Evolutionary conservation across 2,888 invertebrate genomes (phyloP), one percentile per base, ranked within the genome.

Genomic region (Heterodera filipjevi): DNA sequence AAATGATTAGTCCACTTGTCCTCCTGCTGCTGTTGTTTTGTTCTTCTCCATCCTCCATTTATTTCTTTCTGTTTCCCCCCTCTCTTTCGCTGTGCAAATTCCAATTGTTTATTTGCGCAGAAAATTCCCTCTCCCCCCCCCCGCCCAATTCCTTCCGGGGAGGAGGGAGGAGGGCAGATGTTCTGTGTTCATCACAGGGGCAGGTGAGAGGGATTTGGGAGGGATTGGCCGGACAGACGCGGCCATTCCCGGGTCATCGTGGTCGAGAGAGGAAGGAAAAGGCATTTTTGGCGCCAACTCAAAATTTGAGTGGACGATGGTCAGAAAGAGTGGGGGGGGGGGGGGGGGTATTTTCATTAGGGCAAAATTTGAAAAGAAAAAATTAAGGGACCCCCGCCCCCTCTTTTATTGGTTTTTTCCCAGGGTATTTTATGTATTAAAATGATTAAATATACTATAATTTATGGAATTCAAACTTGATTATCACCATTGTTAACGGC

Each of bases 71-170:
- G 27, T 35, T 73, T 44, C 16, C 30, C n/a, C n/a, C n/a, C n/a
- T n/a, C n/a, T n/a, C 30, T 16, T n/a, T 30, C 46, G 10, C 71
- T 27, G 27, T 33, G 27, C 71, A 71, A 71, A 71, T 71, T 59
- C 33, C 59, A 73, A 75, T 75, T 75, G 75, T 75, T 75, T 75
- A 75, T 75, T 75, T 75, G 75, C 75, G 75, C 75, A 75, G 75
- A 75, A 75, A 53, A 75, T 75, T 75, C 59, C 49, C 75, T 74
- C 74, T 35, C 44, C 35, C n/a, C 30, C n/a, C n/a, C n/a, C 35
- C 72, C 72, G 22, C 32, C 27, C 64, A 73, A 73, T 73, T 73
- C 64, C 64, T 64, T 66, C 68, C 66, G 32, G 75, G 75, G 66
- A 12, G 30, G n/a, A 27, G 59, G 6, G 8, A 8, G 59, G 59